Base-by-base conservation (phyloP, 2,797 vertebrate genomes). In the Onychomys arenicola region DNA sequence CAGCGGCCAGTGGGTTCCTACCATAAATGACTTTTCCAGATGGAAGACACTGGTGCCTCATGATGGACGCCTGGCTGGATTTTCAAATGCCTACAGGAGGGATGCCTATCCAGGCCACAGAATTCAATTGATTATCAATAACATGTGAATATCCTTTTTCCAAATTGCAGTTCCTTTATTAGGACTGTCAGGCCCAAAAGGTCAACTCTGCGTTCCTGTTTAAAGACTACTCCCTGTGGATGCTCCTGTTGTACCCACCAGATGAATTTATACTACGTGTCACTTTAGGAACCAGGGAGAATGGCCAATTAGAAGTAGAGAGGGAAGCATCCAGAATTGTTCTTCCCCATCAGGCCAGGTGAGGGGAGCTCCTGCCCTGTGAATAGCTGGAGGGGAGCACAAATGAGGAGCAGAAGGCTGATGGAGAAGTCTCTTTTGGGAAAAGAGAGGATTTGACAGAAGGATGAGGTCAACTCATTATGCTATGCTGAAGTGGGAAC, bases 231-330 rank as follows among this genome's bases (percentile, higher is more conserved):
- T 83, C 49, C 65, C 59, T 88, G 10, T 81, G 84, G 73, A 75
- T 5, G 25, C 27, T 82, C 90, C 73, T 25, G 16, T 93, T 92
- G 95, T 95, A 71, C 73, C 94, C 57, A 88, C 59, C 0, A 2
- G 93, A 89, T 83, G 73, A 91, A 91, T 97, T 97, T 97, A 85
- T 84, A 93, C 95, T 94, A 61, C 57, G 67, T 46, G 91, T 95
- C 91, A 94, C 78, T 83, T 91, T 91, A 97, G 97, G 95, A 94
- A 93, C 69, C 92, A 52, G 27, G 80, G 90, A 96, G 81, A 87
- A 90, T 89, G 93, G 77, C 96, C 96, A 96, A 95, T 97, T 96
- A 97, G 94, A 93, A 95, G 67, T 85, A 93, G 63, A 65, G 86
- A 87, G 65, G 63, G 83, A 46, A 76, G 71, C 21, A 75, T 46